Evolutionary conservation across 2,113 vertebrate species (phyloP).

Genomic region (Heterochromis multidens): DNA sequence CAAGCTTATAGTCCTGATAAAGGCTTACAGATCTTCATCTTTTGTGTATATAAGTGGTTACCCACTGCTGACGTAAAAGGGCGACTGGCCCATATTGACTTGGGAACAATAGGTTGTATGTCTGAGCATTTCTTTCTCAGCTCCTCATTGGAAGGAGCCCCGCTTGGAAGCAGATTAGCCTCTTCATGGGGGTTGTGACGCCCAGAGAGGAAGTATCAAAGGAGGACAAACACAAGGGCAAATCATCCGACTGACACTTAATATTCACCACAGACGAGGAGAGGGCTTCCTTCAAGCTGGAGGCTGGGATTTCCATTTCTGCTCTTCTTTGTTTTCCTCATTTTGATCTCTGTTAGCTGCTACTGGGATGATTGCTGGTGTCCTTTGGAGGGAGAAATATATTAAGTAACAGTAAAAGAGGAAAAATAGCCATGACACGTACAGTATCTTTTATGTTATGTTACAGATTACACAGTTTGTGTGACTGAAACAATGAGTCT

Average conservation of each 20-base stretch:
- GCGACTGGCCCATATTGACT: not conserved
- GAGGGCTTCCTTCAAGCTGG: slow-evolving; percentile 14
- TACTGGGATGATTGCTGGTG: not conserved
- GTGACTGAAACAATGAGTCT: not conserved
- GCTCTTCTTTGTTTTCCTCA: not conserved
- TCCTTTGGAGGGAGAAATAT: not conserved
- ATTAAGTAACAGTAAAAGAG: not conserved
- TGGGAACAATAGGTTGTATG: slow-evolving; percentile 33
- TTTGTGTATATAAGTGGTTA: not conserved
- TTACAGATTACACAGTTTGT: not conserved
- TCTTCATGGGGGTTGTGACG: slow-evolving; percentile 62
- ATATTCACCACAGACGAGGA: slow-evolving; percentile 58
- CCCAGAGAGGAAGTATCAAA: slow-evolving; percentile 64
- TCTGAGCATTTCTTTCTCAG: slow-evolving; percentile 24
- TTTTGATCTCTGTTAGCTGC: slow-evolving; percentile 1
- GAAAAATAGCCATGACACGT: not conserved
- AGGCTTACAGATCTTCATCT: not conserved
- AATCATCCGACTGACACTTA: slow-evolving; percentile 46
- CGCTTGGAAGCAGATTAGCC: slow-evolving; percentile 68
- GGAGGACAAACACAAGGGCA: slow-evolving; percentile 67
- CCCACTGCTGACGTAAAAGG: not conserved
- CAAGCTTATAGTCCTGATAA: not conserved
- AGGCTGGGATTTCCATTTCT: slow-evolving; percentile 1
- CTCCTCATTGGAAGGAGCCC: slow-evolving; percentile 45
- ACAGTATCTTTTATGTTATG: not conserved